These are phyloP conservation scores for Zootoca vivipara DNA, from an alignment of 2,113 vertebrate genomes.

Conservation along the genomic window DNA sequence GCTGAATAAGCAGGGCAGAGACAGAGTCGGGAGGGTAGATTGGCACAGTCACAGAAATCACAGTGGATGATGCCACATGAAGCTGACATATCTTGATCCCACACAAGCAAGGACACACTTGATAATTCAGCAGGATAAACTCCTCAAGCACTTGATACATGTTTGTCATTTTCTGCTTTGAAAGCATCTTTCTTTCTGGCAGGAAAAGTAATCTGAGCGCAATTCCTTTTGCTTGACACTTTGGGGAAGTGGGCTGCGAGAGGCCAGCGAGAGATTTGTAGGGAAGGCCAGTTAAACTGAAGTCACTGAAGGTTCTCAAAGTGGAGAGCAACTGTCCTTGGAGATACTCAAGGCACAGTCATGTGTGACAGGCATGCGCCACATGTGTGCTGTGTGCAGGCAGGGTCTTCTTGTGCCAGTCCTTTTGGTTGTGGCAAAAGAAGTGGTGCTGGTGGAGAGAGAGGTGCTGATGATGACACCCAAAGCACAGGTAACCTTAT, in stretches of 20 bases:
- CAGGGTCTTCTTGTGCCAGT: neutral
- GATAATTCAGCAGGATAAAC: neutral
- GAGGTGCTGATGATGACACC: neutral
- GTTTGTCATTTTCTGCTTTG: neutral
- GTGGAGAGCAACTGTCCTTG: neutral
- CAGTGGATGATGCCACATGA: accelerated
- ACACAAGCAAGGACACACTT: neutral
- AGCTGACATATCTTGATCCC: neutral
- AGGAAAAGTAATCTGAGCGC: neutral
- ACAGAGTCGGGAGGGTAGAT: neutral
- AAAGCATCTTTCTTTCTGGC: constrained; percentile 2
- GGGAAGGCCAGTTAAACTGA: neutral
- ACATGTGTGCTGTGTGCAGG: neutral
- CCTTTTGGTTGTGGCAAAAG: neutral
- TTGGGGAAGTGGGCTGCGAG: neutral
- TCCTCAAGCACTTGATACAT: accelerated
- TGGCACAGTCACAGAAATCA: neutral
- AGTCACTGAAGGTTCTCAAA: neutral
- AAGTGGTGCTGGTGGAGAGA: neutral
- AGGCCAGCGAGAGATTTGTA: neutral
- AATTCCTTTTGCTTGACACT: neutral
- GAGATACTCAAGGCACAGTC: neutral
- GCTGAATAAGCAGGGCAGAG: neutral
- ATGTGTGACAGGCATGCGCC: too few species aligned
- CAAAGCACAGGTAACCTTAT: neutral